These are phyloP conservation scores for Crotalus horridus DNA, from an alignment of 2,113 vertebrate species.

Conservation along the genomic window DNA sequence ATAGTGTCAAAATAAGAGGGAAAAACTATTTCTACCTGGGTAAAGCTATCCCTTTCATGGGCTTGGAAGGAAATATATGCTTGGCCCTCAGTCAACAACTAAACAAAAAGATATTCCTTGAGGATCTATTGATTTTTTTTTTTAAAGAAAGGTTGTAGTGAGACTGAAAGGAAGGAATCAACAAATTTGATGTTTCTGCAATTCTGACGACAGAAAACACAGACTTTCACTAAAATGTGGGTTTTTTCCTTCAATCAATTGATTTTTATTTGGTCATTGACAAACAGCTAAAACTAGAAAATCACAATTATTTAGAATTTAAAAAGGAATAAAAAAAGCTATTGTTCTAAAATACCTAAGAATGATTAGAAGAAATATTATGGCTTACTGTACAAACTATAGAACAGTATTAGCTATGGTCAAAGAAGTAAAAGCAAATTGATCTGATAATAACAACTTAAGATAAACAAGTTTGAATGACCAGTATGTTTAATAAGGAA, in stretches of 20 bases:
- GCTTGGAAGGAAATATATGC: neutral
- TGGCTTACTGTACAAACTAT: neutral
- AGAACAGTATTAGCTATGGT: neutral
- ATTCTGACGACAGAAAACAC: slow-evolving; percentile 44
- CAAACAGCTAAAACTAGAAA: neutral
- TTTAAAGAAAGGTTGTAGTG: slow-evolving; percentile 36
- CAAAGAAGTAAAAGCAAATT: neutral
- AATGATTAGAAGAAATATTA: neutral
- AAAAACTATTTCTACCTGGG: neutral
- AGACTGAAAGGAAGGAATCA: slow-evolving; percentile 44
- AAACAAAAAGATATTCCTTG: slow-evolving; percentile 51
- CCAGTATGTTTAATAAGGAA: neutral
- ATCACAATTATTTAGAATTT: neutral
- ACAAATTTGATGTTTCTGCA: slow-evolving; percentile 47
- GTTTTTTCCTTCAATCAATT: neutral
- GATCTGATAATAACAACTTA: neutral
- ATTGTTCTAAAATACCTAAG: neutral
- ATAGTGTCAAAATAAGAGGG: neutral
- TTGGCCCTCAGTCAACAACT: slow-evolving; percentile 15
- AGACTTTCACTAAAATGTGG: slow-evolving; percentile 35
- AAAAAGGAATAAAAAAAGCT: neutral
- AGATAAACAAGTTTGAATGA: neutral
- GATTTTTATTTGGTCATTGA: neutral
- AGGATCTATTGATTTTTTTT: slow-evolving; percentile 53
- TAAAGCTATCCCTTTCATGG: neutral